Percentiles rank a stretch among this genome's conserved stretches.
phyloP scores from a whole-genome alignment of 2,797 vertebrate genomes.

The Acestrorhynchus altus region DNA sequence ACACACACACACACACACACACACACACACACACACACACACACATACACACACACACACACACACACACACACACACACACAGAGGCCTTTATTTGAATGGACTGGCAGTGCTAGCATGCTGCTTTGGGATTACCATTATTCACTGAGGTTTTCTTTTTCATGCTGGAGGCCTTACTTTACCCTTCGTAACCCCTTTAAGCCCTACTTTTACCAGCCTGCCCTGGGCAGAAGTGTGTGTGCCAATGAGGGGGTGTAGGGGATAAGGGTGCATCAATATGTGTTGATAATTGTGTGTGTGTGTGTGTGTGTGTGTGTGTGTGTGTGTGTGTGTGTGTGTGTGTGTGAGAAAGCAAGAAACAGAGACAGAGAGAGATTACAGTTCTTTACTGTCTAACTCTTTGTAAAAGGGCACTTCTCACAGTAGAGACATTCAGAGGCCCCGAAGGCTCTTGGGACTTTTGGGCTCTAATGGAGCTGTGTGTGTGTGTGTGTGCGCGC shows the following conservation, averaged over 20 bases:
- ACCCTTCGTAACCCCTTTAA: not conserved
- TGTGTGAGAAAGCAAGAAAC: not conserved
- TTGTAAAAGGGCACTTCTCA: constrained; percentile 40
- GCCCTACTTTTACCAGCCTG: constrained; percentile 35
- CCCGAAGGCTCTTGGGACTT: constrained; percentile 37
- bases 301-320: too few relatives aligned
- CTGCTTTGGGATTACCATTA: constrained; percentile 17
- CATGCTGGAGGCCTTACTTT: constrained; percentile 23
- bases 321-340: constrained; percentile 38
- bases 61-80: constrained; percentile 17
- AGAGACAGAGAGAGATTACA: constrained; percentile 27
- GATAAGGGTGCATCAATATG: too few relatives aligned
- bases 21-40: too few relatives aligned
- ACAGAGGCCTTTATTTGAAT: constrained; percentile 16
- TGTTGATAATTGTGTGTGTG: too few relatives aligned
- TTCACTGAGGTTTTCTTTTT: constrained; percentile 27
- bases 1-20: too few relatives aligned
- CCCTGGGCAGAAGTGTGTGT: constrained; percentile 21
- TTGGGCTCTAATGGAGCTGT: constrained; percentile 29
- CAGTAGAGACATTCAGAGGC: constrained; percentile 48
- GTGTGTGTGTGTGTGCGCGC: constrained; percentile 21
- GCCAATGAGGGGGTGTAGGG: too few relatives aligned
- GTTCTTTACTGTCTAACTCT: constrained; percentile 43
- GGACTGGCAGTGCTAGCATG: not conserved
- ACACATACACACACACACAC: not conserved